A percentile compares a stretch with the other conserved stretches of the same genome.
These are phyloP conservation scores for Picus viridis DNA, from an alignment of 2,797 vertebrate genomes.

Conservation along the genomic window DNA sequence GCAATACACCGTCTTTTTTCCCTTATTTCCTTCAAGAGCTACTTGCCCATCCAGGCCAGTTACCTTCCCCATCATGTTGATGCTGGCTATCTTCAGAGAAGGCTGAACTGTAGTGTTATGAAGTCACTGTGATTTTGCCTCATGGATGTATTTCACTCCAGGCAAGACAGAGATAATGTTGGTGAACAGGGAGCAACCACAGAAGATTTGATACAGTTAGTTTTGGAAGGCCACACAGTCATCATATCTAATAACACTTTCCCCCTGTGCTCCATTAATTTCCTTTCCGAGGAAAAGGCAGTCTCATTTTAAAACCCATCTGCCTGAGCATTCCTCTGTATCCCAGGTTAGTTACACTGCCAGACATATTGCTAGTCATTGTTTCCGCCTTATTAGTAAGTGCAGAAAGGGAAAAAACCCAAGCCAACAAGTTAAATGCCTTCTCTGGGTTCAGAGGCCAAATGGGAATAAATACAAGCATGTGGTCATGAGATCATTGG, in stretches of 20 bases:
- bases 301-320: neutral
- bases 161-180: neutral
- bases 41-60: no score
- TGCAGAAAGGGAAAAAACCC: rapidly evolving
- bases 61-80: no score
- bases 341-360: neutral
- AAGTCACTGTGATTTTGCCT: neutral
- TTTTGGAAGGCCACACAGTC: neutral
- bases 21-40: no score
- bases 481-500: neutral
- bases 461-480: neutral
- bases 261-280: neutral
- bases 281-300: neutral
- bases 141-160: neutral
- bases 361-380: rapidly evolving
- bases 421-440: neutral
- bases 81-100: neutral
- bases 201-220: neutral
- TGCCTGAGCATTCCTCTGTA: neutral
- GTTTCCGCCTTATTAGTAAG: neutral
- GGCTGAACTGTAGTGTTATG: neutral
- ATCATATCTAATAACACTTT: neutral
- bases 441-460: neutral
- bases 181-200: neutral
- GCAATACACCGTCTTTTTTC: no score